phyloP scores from a whole-genome alignment of 2,113 vertebrate species.

The Balaenoptera acutorostrata region DNA sequence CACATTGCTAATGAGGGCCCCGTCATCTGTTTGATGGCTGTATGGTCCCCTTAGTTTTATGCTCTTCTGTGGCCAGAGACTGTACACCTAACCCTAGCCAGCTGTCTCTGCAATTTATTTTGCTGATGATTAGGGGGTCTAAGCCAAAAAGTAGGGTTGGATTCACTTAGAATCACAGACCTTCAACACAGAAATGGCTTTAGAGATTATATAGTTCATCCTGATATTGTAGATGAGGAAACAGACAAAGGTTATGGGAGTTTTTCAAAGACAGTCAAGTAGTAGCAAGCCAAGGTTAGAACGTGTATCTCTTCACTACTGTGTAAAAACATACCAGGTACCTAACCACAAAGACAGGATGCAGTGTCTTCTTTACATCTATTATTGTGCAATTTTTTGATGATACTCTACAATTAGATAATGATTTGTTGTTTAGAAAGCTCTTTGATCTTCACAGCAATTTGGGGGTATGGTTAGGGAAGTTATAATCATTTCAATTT shows the following conservation, averaged over 20 bases:
- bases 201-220: not conserved
- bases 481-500: not conserved
- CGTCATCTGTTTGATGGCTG: not conserved
- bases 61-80: not conserved
- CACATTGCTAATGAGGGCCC: not conserved
- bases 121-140: not conserved
- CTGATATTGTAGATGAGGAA: not conserved
- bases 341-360: not conserved
- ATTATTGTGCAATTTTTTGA: not conserved
- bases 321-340: not conserved
- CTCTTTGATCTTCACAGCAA: not conserved
- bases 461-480: not conserved
- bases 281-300: not conserved
- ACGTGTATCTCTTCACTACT: not conserved
- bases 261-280: not conserved
- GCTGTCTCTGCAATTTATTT: conserved; percentile 37
- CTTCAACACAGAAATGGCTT: not conserved
- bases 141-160: not conserved
- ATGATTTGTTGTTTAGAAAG: not conserved
- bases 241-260: not conserved
- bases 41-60: not conserved
- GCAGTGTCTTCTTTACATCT: not conserved
- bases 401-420: not conserved
- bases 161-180: not conserved
- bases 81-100: not conserved